Evolutionary conservation across 2,113 vertebrate species (phyloP).

Genomic region (Ramphastos sulfuratus): DNA sequence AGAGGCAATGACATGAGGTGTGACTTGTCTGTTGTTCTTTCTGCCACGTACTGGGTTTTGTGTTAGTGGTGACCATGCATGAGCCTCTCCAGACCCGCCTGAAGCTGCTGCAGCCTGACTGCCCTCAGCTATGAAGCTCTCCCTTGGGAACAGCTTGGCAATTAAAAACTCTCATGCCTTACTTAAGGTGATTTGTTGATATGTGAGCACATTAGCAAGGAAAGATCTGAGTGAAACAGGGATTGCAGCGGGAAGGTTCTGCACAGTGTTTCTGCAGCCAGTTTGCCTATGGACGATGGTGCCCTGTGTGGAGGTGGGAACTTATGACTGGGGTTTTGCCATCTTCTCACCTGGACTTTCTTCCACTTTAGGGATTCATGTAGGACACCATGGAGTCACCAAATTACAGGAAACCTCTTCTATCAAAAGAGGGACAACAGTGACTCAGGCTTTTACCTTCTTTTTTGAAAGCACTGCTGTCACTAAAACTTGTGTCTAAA

Average conservation of each 20-base stretch:
- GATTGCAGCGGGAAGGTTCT: not conserved
- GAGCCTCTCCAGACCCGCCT: not conserved
- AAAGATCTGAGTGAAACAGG: not conserved
- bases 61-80: not conserved
- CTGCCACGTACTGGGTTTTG: not conserved
- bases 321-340: not conserved
- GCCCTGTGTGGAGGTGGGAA: not conserved
- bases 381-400: not conserved
- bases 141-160: conserved; percentile 22
- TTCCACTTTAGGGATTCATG: not conserved
- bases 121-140: not conserved
- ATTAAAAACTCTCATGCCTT: not conserved
- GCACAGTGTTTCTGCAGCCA: not conserved
- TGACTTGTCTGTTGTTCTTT: not conserved
- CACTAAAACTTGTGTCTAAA: not conserved
- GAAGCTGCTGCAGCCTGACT: not conserved
- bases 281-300: fast-evolving
- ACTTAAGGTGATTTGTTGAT: not conserved
- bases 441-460: not conserved
- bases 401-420: not conserved
- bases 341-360: not conserved
- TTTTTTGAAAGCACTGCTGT: not conserved
- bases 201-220: not conserved
- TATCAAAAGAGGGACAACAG: not conserved
- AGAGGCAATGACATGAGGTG: not conserved